Percentiles rank a stretch among this genome's conserved stretches.
These are phyloP conservation scores for Athalia circularis DNA, from an alignment of 2,888 invertebrate genomes.

Conservation along the genomic window DNA sequence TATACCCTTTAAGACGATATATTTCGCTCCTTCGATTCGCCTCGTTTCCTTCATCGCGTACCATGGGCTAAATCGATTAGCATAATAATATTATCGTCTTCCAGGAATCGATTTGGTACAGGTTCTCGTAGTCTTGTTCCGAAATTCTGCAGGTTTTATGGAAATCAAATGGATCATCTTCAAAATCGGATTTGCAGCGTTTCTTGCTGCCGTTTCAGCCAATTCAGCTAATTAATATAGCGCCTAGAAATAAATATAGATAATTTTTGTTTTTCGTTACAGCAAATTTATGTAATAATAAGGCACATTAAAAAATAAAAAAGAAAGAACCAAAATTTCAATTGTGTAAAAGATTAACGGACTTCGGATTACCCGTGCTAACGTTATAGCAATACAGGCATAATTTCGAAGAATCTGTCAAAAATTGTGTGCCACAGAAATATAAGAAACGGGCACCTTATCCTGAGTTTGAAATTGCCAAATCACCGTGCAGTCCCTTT, in stretches of 20 bases:
- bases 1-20: neutral
- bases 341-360: too few species aligned
- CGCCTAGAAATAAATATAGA: too few species aligned
- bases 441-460: neutral
- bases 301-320: too few species aligned
- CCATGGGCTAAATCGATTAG: slow-evolving; percentile 36
- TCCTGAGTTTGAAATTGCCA: slow-evolving; percentile 20
- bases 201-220: too few species aligned
- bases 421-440: slow-evolving; percentile 20
- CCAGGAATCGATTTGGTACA: slow-evolving; percentile 25
- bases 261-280: too few species aligned
- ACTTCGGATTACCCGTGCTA: too few species aligned
- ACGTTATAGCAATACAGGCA: neutral
- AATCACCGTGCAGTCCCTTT: slow-evolving; percentile 34
- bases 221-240: too few species aligned
- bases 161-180: neutral
- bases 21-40: slow-evolving; percentile 12
- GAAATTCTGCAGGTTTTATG: slow-evolving; percentile 13
- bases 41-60: neutral
- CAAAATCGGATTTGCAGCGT: too few species aligned
- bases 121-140: slow-evolving; percentile 2
- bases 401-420: slow-evolving; percentile 22
- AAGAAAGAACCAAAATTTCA: too few species aligned
- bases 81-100: slow-evolving; percentile 39
- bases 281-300: too few species aligned